Base-by-base conservation (phyloP, 2,888 invertebrate species). In the Drosophila mulleri region DNA sequence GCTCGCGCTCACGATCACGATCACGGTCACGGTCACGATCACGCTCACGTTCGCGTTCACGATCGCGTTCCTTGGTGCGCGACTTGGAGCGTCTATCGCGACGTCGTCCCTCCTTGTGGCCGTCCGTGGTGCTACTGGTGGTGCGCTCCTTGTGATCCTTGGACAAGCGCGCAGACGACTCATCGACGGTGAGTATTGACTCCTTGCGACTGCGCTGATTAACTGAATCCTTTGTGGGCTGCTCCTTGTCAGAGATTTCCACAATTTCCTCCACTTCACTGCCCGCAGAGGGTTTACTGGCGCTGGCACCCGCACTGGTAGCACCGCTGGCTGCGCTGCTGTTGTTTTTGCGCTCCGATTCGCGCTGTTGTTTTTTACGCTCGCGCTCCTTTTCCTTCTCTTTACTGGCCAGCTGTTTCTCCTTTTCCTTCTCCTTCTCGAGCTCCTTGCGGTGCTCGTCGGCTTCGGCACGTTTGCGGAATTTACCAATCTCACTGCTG, bases 401-500 rank as follows among this genome's bases (percentile, higher is more conserved):
- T 78, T 92, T 93, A 66, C 72, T 89, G n/a, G 85, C 83, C 52
- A 85, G 74, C 57, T 90, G 84, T 50, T 91, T 91, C 67, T 92
- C 90, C 74, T 92, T 91, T 65, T 91, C 92, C 67, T 92, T 91
- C 72, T 93, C 94, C 74, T 94, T 94, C 63, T 94, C 94, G 9
- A 94, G 93, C 75, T 94, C 93, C 62, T 93, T 93, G 63, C 93
- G 91, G 78, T 92, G 91, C 61, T 93, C 92, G 71, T 93, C 92
- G 23, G 92, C 93, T 72, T 93, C 93, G 18, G 93, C 98, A 83
- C 98, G 97, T 94, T 98, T 98, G 75, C 99, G 95, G 94, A 99
- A 99, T 94, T 98, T 98, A 89, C 98, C 98, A 93, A 99, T 99
- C 95, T 99, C 99, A 87, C 98, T 95, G 91, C 98, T 98, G 86